Percentiles rank a stretch among this genome's conserved stretches.
Conservation (phyloP, 2,797 vertebrate genomes). For the Lemur catta region DNA sequence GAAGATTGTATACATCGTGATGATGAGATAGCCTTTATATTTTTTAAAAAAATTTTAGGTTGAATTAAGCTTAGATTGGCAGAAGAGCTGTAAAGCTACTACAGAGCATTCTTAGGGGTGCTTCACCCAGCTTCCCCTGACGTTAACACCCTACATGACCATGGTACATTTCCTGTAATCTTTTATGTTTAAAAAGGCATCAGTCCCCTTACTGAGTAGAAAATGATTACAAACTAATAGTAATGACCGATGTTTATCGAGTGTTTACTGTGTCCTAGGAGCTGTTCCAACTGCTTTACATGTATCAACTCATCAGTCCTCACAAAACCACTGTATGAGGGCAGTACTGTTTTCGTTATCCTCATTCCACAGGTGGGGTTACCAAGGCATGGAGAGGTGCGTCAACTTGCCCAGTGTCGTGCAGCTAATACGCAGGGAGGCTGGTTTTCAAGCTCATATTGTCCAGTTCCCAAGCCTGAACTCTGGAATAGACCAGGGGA, state of each 20-base stretch:
- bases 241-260: rapidly evolving
- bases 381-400: not conserved
- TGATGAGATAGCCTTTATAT: not conserved
- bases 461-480: not conserved
- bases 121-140: not conserved
- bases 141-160: rapidly evolving
- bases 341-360: rapidly evolving
- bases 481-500: not conserved
- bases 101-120: rapidly evolving
- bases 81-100: too few species aligned
- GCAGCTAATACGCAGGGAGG: rapidly evolving
- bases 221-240: not conserved
- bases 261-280: not conserved
- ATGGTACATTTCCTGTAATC: not conserved
- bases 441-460: not conserved
- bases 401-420: too few species aligned
- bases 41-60: not conserved
- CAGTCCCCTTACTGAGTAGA: not conserved
- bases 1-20: rapidly evolving
- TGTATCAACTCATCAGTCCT: rapidly evolving
- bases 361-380: not conserved
- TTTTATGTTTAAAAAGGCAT: not conserved
- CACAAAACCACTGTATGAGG: rapidly evolving
- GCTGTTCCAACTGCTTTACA: not conserved
- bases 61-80: not conserved